Percentiles rank a stretch among this genome's conserved stretches.
These are phyloP conservation scores for Crossocerus cetratus DNA, from an alignment of 2,888 invertebrate genomes.

Conservation along the genomic window DNA sequence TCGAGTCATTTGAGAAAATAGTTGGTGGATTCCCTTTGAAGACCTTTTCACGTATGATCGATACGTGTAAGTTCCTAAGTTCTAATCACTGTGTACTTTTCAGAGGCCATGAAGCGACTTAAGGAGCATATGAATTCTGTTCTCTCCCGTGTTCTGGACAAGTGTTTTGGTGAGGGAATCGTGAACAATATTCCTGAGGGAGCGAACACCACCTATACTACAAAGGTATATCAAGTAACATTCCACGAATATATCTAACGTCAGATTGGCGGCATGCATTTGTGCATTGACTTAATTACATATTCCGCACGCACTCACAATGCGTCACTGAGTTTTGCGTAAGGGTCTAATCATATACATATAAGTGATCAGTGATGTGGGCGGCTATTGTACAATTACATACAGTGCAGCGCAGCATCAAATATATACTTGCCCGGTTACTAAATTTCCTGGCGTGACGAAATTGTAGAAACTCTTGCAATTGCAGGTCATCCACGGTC, in stretches of 20 bases:
- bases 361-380: too few species aligned
- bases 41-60: too few species aligned
- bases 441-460: conserved; percentile 14
- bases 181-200: conserved; percentile 68
- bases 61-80: background rate
- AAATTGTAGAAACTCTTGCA: background rate
- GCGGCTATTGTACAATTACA: too few species aligned
- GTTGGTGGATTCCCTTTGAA: too few species aligned
- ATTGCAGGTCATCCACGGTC: conserved; percentile 78
- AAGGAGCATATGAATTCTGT: conserved; percentile 58
- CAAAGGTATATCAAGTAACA: conserved; percentile 64
- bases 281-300: too few species aligned
- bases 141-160: conserved; percentile 42
- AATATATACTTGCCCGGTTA: conserved; percentile 10
- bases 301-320: too few species aligned
- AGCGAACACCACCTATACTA: conserved; percentile 71
- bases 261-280: too few species aligned
- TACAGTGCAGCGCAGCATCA: too few species aligned
- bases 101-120: conserved; percentile 63
- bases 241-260: too few species aligned
- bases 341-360: too few species aligned
- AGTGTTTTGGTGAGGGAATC: conserved; percentile 36
- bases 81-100: conserved; percentile 46
- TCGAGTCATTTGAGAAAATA: too few species aligned
- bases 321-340: too few species aligned